A percentile compares a stretch with the other conserved stretches of the same genome.
phyloP scores from a whole-genome alignment of 2,888 invertebrate species.

The Polyploca ridens region DNA sequence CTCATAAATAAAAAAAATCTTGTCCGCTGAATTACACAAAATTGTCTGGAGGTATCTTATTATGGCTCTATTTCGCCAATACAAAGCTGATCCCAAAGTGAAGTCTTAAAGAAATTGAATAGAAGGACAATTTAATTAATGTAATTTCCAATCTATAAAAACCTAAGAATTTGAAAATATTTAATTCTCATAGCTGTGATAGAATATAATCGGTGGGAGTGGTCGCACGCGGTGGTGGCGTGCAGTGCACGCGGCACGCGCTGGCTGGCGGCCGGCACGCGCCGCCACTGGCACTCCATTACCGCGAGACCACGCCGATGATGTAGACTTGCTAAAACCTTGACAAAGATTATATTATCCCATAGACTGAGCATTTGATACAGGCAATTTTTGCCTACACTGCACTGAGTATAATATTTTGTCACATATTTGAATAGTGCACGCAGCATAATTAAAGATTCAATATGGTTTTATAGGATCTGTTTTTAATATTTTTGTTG shows the following conservation, averaged over 20 bases:
- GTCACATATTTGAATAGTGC: background rate
- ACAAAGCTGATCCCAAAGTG: no score
- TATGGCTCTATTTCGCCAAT: no score
- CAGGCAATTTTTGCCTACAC: background rate
- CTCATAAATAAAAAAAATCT: no score
- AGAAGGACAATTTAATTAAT: background rate
- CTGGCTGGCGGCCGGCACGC: constrained; percentile 45
- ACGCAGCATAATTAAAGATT: no score
- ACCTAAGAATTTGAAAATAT: constrained; percentile 21
- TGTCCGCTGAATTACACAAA: no score
- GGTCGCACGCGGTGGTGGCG: constrained; percentile 45
- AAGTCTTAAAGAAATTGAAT: no score
- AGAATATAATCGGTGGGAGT: constrained; percentile 80
- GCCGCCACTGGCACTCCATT: constrained; percentile 69
- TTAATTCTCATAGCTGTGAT: constrained; percentile 63
- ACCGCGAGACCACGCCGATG: constrained; percentile 64
- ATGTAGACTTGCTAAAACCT: constrained; percentile 53
- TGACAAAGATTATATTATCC: constrained; percentile 43
- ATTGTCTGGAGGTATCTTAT: no score
- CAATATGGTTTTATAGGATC: no score
- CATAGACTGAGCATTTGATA: constrained; percentile 17
- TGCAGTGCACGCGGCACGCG: constrained; percentile 45
- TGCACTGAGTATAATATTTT: no score
- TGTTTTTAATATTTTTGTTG: no score
- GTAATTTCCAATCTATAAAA: background rate